phyloP scores from a whole-genome alignment of 2,888 invertebrate species.

The Drosophila aldrichi region DNA sequence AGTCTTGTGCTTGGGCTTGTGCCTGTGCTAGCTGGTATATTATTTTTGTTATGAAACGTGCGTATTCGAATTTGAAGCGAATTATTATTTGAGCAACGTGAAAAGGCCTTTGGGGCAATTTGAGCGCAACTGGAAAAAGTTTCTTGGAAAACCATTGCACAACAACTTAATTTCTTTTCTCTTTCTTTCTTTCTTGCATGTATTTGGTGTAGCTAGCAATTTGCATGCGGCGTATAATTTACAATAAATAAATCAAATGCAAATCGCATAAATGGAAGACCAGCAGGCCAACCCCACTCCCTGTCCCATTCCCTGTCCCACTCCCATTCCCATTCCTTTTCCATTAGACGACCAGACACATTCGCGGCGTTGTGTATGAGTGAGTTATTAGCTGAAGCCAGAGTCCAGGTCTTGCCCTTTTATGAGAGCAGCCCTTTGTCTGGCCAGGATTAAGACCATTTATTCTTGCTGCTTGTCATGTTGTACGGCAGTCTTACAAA shows the following conservation, averaged over 20 bases:
- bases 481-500: conserved; percentile 53
- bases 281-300: conserved; percentile 37
- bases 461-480: conserved; percentile 75
- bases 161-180: conserved; percentile 72
- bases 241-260: conserved; percentile 77
- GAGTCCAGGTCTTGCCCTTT: conserved; percentile 38
- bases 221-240: conserved; percentile 75
- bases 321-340: not conserved
- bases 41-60: conserved; percentile 71
- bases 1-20: not conserved
- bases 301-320: too few relatives aligned
- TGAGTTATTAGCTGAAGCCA: conserved; percentile 55
- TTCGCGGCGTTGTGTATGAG: conserved; percentile 38
- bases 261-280: conserved; percentile 68
- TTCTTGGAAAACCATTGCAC: conserved; percentile 70
- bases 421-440: conserved; percentile 63
- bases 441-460: conserved; percentile 77
- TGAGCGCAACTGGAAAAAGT: conserved; percentile 46
- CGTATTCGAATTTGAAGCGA: conserved; percentile 76
- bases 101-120: conserved; percentile 33
- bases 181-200: not conserved
- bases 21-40: conserved; percentile 18
- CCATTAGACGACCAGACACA: conserved; percentile 43
- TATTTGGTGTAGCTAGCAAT: conserved; percentile 49
- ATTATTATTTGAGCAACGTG: conserved; percentile 69